Percentiles rank a stretch among this genome's conserved stretches.
Conservation (phyloP, 2,888 invertebrate genomes). For the Branchellion lobata region DNA sequence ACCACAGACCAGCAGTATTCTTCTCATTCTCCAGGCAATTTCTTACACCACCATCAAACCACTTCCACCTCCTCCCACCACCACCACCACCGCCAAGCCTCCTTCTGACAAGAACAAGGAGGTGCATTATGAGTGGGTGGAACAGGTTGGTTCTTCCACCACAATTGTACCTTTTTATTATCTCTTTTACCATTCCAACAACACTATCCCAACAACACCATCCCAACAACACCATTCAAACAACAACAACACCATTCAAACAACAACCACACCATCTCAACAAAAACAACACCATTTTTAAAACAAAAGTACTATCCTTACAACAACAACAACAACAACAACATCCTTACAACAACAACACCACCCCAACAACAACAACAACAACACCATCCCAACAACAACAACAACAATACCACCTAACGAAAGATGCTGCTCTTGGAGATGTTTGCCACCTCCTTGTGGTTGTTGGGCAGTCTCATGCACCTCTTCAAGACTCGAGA, state of each 20-base stretch:
- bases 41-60: constrained; percentile 23
- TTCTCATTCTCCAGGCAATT: constrained; percentile 38
- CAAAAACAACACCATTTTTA: no score
- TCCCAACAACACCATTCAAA: no score
- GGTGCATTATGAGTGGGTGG: constrained; percentile 21
- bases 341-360: no score
- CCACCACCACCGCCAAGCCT: neutral
- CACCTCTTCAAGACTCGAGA: constrained; percentile 49
- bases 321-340: no score
- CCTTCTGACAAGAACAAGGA: neutral
- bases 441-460: constrained; percentile 48
- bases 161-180: no score
- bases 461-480: constrained; percentile 49
- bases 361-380: no score
- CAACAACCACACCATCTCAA: no score
- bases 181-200: no score
- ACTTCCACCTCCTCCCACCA: neutral
- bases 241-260: no score
- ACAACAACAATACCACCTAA: no score
- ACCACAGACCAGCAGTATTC: constrained; percentile 37
- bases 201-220: neutral
- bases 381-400: no score
- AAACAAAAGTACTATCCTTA: no score
- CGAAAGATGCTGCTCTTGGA: constrained; percentile 48
- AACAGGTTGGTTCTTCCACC: constrained; percentile 37